A percentile compares a stretch with the other conserved stretches of the same genome.
These are phyloP conservation scores for Tetraneura akinire DNA, from an alignment of 1,140 invertebrate species.

Conservation along the genomic window DNA sequence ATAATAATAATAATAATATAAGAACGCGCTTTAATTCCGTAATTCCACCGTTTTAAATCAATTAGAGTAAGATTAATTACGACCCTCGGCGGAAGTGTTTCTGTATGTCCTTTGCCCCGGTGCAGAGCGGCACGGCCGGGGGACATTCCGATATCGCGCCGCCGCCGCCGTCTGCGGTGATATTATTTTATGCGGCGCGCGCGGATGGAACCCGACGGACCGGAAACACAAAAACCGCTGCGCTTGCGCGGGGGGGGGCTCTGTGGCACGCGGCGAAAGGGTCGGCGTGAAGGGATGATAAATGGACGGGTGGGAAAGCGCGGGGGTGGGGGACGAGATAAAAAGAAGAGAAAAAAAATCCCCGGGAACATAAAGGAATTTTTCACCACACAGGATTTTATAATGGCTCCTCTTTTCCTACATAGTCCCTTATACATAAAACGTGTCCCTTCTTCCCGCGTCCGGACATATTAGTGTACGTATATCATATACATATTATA, in stretches of 20 bases:
- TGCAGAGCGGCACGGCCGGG: background rate
- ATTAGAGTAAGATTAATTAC: constrained; percentile 38
- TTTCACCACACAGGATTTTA: constrained; percentile 5
- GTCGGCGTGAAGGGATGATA: too few species aligned
- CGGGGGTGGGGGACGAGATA: background rate
- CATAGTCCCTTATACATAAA: background rate
- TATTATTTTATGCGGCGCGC: constrained; percentile 15
- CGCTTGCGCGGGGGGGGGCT: background rate
- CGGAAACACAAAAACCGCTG: constrained; percentile 24
- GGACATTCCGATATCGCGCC: background rate
- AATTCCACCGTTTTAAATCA: constrained; percentile 37
- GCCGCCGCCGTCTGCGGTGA: background rate
- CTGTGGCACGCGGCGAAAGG: too few species aligned
- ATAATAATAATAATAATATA: background rate
- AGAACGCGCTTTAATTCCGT: background rate
- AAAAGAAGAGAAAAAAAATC: constrained; percentile 4
- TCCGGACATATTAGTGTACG: background rate
- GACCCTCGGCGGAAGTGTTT: background rate
- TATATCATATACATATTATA: too few species aligned
- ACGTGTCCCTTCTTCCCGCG: background rate
- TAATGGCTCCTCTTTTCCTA: background rate
- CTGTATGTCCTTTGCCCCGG: too few species aligned
- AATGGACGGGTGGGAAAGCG: background rate
- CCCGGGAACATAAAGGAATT: background rate
- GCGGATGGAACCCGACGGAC: background rate